phyloP scores from a whole-genome alignment of 2,797 vertebrate genomes.

The Halcyon leucocephala region DNA sequence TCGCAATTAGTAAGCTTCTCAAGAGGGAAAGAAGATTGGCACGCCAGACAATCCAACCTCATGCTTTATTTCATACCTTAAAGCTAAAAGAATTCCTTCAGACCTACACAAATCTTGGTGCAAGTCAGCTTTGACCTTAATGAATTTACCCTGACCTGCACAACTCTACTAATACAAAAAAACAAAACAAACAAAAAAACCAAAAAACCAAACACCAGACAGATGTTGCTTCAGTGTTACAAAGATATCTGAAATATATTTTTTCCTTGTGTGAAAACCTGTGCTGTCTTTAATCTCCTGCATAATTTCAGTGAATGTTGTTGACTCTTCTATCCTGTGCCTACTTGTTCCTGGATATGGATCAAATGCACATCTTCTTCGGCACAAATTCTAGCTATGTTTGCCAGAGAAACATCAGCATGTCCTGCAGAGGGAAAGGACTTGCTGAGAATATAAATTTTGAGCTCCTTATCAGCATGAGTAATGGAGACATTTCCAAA shows the following conservation, averaged over 20 bases:
- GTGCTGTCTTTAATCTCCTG: background rate
- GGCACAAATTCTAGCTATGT: background rate
- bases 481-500: background rate
- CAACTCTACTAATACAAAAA: background rate
- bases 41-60: background rate
- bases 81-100: background rate
- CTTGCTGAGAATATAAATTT: background rate
- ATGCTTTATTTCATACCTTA: background rate
- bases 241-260: background rate
- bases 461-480: background rate
- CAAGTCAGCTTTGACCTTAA: background rate
- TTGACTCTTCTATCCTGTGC: background rate
- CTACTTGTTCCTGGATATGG: conserved; percentile 27
- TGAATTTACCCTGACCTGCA: background rate
- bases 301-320: background rate
- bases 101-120: background rate
- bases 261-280: background rate
- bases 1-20: background rate
- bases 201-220: no score
- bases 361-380: conserved; percentile 26
- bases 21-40: background rate
- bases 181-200: no score
- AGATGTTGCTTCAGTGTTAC: background rate
- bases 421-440: conserved; percentile 16
- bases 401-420: conserved; percentile 48